Evolutionary conservation across 2,888 invertebrate species (phyloP).

Genomic region (Aleiodes leptofemur): DNA sequence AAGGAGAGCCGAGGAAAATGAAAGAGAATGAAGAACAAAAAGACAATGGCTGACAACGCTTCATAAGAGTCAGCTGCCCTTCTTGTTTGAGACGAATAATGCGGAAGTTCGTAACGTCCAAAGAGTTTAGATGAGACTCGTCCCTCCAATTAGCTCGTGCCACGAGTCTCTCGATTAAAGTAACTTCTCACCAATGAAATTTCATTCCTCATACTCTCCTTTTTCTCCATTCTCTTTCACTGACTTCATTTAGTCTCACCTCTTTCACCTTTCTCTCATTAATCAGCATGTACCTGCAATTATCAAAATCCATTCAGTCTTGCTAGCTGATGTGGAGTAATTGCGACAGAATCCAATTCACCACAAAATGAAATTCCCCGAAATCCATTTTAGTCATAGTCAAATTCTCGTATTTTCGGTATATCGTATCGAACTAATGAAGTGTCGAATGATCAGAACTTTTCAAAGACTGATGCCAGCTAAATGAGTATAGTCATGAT

Average conservation of each 20-base stretch:
- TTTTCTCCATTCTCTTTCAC: neutral
- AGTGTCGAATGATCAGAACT: no score
- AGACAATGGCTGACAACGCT: constrained; percentile 12
- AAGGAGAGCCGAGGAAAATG: no score
- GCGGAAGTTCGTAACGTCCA: constrained; percentile 19
- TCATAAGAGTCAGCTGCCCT: neutral
- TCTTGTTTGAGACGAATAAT: constrained; percentile 27
- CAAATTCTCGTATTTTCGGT: no score
- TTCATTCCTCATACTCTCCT: neutral
- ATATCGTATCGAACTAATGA: no score
- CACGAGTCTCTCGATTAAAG: constrained; percentile 34
- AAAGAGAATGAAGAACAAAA: neutral
- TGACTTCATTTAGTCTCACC: neutral
- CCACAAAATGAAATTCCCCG: no score
- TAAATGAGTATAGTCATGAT: no score
- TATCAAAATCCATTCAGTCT: no score
- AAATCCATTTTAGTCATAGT: no score
- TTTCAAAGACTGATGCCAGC: no score
- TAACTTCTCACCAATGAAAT: constrained; percentile 7
- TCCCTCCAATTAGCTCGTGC: constrained; percentile 37
- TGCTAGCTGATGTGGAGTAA: no score
- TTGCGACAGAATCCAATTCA: no score
- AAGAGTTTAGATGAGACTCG: constrained; percentile 12
- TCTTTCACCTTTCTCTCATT: neutral
- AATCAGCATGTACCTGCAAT: constrained; percentile 14